phyloP scores from a whole-genome alignment of 2,113 vertebrate genomes.

The Upupa epops region DNA sequence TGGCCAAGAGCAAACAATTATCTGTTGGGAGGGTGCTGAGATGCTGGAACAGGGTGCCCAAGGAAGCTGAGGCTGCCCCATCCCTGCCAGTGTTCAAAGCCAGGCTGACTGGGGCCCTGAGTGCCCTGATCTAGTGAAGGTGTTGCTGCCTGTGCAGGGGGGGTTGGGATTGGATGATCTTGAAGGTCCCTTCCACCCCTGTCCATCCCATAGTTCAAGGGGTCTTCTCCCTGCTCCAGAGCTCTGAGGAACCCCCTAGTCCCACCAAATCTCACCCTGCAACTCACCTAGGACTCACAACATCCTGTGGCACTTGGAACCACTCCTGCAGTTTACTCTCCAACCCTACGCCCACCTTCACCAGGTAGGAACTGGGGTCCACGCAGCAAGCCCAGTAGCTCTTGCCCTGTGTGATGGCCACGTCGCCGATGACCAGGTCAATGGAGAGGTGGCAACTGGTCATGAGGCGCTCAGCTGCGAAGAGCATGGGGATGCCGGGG shows the following conservation, averaged over 20 bases:
- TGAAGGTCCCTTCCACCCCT: too few relatives aligned
- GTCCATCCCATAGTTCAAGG: too few relatives aligned
- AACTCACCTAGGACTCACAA: conserved; percentile 92
- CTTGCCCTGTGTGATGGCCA: conserved; percentile 90
- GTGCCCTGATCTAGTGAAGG: too few relatives aligned
- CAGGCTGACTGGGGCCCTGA: too few relatives aligned
- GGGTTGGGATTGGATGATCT: too few relatives aligned
- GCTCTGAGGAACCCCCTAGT: fast-evolving
- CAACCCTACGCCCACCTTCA: conserved; percentile 94
- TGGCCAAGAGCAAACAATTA: too few relatives aligned
- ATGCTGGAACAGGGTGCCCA: too few relatives aligned
- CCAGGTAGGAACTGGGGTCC: conserved; percentile 93
- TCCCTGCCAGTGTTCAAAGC: too few relatives aligned
- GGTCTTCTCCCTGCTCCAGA: too few relatives aligned
- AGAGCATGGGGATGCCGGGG: conserved; percentile 86
- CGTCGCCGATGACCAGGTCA: conserved; percentile 86
- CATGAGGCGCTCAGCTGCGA: conserved; percentile 87
- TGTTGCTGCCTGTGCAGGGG: too few relatives aligned
- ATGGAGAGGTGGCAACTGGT: conserved; percentile 93
- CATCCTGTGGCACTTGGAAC: conserved; percentile 93
- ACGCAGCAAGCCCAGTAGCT: conserved; percentile 98
- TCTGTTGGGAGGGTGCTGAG: too few relatives aligned
- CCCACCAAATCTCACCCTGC: neutral
- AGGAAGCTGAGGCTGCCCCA: too few relatives aligned
- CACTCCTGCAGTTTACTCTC: conserved; percentile 93